Percentiles rank a stretch among this genome's conserved stretches.
phyloP scores from a whole-genome alignment of 1,140 invertebrate genomes.

The Drosophila subobscura region DNA sequence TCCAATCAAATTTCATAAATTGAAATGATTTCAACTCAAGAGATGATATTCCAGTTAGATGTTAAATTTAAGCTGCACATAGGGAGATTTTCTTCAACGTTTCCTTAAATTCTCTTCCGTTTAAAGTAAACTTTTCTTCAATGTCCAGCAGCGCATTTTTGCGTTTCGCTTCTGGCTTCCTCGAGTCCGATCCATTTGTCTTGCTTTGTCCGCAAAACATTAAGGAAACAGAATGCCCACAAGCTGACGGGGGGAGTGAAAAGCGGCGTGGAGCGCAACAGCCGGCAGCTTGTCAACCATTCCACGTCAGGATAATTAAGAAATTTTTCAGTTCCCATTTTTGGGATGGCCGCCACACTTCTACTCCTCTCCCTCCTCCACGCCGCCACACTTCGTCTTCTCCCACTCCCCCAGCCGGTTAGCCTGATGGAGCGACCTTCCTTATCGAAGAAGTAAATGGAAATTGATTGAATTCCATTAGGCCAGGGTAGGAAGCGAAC shows the following conservation, averaged over 20 bases:
- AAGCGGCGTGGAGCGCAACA: constrained; percentile 7
- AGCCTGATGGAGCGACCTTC: constrained; percentile 59
- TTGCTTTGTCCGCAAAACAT: constrained; percentile 66
- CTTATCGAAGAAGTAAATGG: constrained; percentile 82
- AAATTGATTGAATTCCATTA: constrained; percentile 83
- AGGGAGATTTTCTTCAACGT: neutral
- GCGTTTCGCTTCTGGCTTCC: neutral
- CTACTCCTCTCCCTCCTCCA: constrained; percentile 4
- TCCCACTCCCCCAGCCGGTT: neutral
- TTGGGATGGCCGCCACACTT: constrained; percentile 16
- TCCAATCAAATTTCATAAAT: constrained; percentile 7
- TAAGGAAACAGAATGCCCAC: constrained; percentile 40
- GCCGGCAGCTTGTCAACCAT: constrained; percentile 55
- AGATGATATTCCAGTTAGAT: neutral
- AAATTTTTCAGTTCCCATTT: constrained; percentile 73
- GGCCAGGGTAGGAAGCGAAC: constrained; percentile 23
- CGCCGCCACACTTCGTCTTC: constrained; percentile 8
- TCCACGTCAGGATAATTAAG: constrained; percentile 78
- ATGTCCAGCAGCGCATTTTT: neutral
- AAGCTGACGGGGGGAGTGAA: constrained; percentile 23
- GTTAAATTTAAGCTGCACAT: neutral
- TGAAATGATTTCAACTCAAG: neutral
- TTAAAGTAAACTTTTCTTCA: constrained; percentile 16
- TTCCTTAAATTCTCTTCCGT: neutral
- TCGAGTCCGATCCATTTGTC: constrained; percentile 57